Conservation (phyloP, 2,888 invertebrate species). For the Hipparchia sbordonii region DNA sequence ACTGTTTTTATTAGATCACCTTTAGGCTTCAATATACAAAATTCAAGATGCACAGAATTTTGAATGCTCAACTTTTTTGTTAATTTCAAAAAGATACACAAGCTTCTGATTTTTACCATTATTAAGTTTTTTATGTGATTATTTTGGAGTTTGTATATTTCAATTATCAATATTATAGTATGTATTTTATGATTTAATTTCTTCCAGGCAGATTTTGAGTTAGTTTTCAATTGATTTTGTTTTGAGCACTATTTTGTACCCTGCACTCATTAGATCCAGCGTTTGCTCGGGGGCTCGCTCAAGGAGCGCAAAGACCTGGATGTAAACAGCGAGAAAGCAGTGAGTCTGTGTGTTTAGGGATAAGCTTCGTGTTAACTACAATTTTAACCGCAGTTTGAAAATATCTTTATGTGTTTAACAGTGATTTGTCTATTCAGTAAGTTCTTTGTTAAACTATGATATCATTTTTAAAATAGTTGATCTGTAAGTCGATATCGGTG, state of each 20-base stretch:
- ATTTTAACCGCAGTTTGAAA: not conserved
- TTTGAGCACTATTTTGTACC: constrained; percentile 58
- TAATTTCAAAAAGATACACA: not conserved
- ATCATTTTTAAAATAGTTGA: not conserved
- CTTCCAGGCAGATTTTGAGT: not conserved
- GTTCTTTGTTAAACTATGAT: not conserved
- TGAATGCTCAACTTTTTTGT: not conserved
- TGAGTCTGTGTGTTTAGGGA: constrained; percentile 77
- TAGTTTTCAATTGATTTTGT: constrained; percentile 52
- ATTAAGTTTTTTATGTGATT: not conserved
- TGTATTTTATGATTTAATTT: not conserved
- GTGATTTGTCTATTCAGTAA: not conserved
- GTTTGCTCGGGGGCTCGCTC: constrained; percentile 87
- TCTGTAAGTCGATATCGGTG: not conserved
- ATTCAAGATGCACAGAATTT: not conserved
- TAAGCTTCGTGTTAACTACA: constrained; percentile 17
- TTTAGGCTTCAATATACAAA: not conserved
- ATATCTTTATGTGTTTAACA: not conserved
- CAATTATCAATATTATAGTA: not conserved
- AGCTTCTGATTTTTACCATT: not conserved
- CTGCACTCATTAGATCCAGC: constrained; percentile 84
- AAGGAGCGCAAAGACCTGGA: constrained; percentile 87
- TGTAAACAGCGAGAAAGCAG: constrained; percentile 85
- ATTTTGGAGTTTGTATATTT: constrained; percentile 1
- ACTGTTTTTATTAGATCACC: not conserved